These are phyloP conservation scores for Micromesistius poutassou DNA, from an alignment of 2,797 vertebrate species.

Conservation along the genomic window DNA sequence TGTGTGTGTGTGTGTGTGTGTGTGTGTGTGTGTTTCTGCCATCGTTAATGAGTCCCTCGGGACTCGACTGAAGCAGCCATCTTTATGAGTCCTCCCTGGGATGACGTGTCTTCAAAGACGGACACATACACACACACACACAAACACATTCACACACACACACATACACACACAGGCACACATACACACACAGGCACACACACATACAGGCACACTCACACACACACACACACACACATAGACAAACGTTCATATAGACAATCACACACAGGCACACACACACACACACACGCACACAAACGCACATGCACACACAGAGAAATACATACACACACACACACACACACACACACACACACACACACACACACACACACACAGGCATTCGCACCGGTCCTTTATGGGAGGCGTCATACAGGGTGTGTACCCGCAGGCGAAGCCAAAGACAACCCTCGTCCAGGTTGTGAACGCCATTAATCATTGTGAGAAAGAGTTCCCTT, in stretches of 20 bases:
- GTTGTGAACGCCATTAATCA: constrained; percentile 59
- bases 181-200: constrained; percentile 6
- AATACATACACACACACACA: background rate
- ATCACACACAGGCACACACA: background rate
- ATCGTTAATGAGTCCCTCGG: constrained; percentile 34
- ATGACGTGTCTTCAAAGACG: constrained; percentile 28
- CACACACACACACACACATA: constrained; percentile 9
- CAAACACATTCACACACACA: background rate
- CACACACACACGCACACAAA: constrained; percentile 12
- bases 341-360: background rate
- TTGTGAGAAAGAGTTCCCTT: constrained; percentile 56
- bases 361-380: background rate
- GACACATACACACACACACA: constrained; percentile 9
- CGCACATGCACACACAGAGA: background rate
- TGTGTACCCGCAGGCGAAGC: constrained; percentile 46
- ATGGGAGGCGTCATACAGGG: constrained; percentile 26
- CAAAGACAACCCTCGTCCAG: constrained; percentile 42
- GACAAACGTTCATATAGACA: background rate
- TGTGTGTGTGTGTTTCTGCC: constrained; percentile 1
- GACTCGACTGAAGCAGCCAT: constrained; percentile 21
- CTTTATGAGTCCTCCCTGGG: constrained; percentile 11
- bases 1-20: background rate
- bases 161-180: too few species aligned
- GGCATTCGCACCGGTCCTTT: background rate
- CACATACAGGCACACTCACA: background rate